Base-by-base conservation (phyloP, 2,797 vertebrate genomes). In the Lutjanus campechanus region DNA sequence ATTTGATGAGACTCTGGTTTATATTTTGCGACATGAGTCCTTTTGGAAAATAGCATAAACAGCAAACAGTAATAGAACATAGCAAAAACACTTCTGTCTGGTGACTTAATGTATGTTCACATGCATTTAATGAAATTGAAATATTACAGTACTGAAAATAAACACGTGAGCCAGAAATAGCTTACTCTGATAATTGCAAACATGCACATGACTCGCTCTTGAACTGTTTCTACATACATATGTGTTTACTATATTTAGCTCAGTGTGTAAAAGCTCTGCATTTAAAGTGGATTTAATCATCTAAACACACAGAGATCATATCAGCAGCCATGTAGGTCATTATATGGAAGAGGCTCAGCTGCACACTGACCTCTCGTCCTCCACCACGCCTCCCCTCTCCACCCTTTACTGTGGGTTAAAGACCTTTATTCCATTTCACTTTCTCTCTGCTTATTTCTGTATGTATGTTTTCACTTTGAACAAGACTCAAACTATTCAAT, bases 201-300 rank as follows among this genome's bases (percentile, higher is more conserved):
- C 53, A 47, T 19, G 19, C 17, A 56, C 9, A 49, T 22, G 20
- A 7, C 46, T 62, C 8, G 0, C 17, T 56, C 1, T 43, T 60
- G 55, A 68, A 11, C 54, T 54, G 56, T 72, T 47, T 59, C 22
- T 11, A 60, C n/a, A 58, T 69, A 16, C 12, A 7, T 59, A 4
- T 58, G 22, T 46, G 22, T 40, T 13, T 19, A 8, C 22, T 80
- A 60, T 77, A 76, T 83, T 76, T 68, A 76, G 71, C 55, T 62
- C 61, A 29, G 44, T 20, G 60, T 76, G 53, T 64, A 71, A 79
- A 63, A 67, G 49, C 46, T 79, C 66, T 69, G 44, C 25, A 70
- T 76, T 68, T 59, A 71, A 83, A 71, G 41, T 56, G 54, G 44
- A 79, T 81, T 69, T 70, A 79, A 83, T 86, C 68, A 17, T 78